Base-by-base conservation (phyloP, 2,113 vertebrate genomes). In the Pyxicephalus adspersus region DNA sequence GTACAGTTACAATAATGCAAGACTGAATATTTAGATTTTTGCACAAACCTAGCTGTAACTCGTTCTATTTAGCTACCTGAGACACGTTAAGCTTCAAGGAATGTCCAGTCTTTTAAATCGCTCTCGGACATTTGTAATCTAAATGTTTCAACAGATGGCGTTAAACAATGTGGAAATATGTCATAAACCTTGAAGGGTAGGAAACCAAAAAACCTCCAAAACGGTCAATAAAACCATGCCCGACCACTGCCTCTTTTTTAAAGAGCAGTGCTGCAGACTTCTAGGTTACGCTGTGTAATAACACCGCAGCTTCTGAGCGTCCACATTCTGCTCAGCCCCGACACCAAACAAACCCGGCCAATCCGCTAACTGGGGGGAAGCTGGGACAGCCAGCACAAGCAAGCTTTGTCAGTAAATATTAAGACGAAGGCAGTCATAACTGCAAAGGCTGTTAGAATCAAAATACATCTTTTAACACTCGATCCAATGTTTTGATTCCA, bases 401-500 rank as follows among this genome's bases (percentile, higher is more conserved):
- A 1, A 29, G 31, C 71, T 38, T 38, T 74, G 23, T 70, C 64
- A 58, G 65, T 38, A 70, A 70, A 79, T 67, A 78, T 58, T 55
- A 54, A 26, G 2, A 19, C 29, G 64, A 45, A 70, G 45, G 25
- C 77, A 22, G 50, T 52, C 61, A 51, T 31, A 45, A 45, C 9
- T 6, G 38, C 38, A 45, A 45, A 13, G 38, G 38, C 11, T 45
- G 38, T 9, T 26, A 61, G 20, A 38, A 61, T 25, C 65, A 61
- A n/a, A 70, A 79, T 70, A 57, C 34, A 34, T 38, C 26, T 78
- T 79, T 45, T 77, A 70, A 79, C 65, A 79, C 66, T 79, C 29
- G 65, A 79, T 70, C 77, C 17, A 50, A 66, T 79, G 65, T 70
- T 70, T 79, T 50, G 31, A 70, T 79, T 79, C 64, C 77, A 68